A percentile compares a stretch with the other conserved stretches of the same genome.
Conservation (phyloP, 1,140 invertebrate species). For the Bursaphelenchus mucronatus region DNA sequence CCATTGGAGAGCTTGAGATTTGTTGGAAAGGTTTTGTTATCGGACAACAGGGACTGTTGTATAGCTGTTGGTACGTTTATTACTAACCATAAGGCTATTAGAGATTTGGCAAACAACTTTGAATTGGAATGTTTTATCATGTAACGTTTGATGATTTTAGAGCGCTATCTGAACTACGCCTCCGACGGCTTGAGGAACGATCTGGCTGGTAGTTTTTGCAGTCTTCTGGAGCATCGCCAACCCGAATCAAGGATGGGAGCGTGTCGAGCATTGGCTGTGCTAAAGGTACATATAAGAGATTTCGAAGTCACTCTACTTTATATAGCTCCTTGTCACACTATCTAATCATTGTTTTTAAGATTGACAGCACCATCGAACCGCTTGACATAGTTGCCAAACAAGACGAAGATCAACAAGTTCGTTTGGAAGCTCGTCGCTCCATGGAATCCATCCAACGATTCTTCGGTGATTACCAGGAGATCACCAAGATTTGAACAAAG, state of each 20-base stretch:
- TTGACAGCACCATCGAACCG: conserved; percentile 17
- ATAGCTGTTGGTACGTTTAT: conserved; percentile 31
- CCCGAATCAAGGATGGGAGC: conserved; percentile 35
- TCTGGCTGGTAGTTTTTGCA: conserved; percentile 35
- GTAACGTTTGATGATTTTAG: conserved; percentile 28
- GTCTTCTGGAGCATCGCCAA: conserved; percentile 41
- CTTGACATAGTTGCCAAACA: conserved; percentile 36
- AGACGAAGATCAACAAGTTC: conserved; percentile 17
- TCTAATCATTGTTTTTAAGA: conserved; percentile 18
- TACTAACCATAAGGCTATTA: background rate
- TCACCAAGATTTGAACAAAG: conserved; percentile 27
- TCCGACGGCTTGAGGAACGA: conserved; percentile 30
- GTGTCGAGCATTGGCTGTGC: conserved; percentile 41
- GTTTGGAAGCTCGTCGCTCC: conserved; percentile 26
- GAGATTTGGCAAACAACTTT: background rate
- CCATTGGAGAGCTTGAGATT: conserved; percentile 46
- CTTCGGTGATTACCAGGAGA: conserved; percentile 28
- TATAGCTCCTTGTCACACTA: background rate
- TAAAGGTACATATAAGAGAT: conserved; percentile 28
- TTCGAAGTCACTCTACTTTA: conserved; percentile 8
- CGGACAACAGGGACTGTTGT: conserved; percentile 15
- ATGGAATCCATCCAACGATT: conserved; percentile 4
- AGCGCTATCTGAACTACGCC: conserved; percentile 38
- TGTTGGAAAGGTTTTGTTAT: conserved; percentile 31
- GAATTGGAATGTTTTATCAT: background rate